These are phyloP conservation scores for Gambelia wislizenii DNA, from an alignment of 2,797 vertebrate genomes.

Conservation along the genomic window DNA sequence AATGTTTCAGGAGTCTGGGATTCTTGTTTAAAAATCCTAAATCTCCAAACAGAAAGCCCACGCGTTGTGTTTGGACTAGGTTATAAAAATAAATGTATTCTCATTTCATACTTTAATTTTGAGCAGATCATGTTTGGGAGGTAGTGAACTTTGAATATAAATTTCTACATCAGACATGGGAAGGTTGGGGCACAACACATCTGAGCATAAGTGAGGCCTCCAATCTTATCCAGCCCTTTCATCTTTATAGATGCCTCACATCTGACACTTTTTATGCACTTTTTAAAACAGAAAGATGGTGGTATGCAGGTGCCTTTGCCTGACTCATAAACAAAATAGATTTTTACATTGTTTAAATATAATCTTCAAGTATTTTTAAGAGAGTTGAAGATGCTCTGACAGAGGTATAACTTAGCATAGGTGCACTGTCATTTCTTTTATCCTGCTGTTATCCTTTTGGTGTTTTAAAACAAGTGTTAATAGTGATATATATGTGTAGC, in stretches of 20 bases:
- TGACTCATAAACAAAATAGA: neutral
- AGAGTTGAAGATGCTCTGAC: neutral
- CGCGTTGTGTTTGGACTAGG: neutral
- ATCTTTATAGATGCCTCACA: neutral
- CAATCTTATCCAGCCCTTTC: neutral
- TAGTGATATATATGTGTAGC: neutral
- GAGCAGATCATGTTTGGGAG: neutral
- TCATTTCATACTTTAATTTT: constrained; percentile 17
- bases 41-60: neutral
- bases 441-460: neutral
- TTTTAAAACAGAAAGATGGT: too few relatives aligned
- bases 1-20: neutral
- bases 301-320: too few relatives aligned
- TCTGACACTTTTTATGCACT: neutral
- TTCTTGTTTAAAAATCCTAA: neutral
- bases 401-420: neutral
- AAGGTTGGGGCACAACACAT: neutral
- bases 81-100: constrained; percentile 1
- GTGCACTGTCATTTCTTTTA: neutral
- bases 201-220: neutral
- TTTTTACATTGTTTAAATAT: neutral
- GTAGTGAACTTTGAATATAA: neutral
- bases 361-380: neutral
- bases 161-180: neutral
- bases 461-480: neutral